These are phyloP conservation scores for Sebastes ruberrimus DNA, from an alignment of 2,797 vertebrate species.

Conservation along the genomic window DNA sequence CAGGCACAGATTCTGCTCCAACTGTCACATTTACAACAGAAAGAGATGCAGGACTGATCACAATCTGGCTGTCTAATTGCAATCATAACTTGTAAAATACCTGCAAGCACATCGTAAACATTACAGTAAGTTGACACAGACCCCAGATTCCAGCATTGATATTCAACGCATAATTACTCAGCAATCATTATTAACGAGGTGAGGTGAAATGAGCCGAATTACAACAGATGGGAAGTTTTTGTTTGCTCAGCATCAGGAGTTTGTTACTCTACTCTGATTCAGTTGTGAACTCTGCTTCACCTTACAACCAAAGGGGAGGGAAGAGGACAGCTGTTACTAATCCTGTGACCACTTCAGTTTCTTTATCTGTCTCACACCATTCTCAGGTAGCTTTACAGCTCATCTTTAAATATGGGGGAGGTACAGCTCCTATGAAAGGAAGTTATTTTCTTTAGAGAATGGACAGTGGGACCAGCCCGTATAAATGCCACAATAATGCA, in stretches of 20 bases:
- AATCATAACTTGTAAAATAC: background rate
- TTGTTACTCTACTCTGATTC: conserved; percentile 28
- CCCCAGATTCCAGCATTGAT: background rate
- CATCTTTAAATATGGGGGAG: background rate
- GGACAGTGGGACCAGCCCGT: background rate
- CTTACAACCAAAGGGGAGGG: background rate
- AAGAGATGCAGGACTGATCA: background rate
- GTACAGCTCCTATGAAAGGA: background rate
- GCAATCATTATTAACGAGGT: conserved; percentile 8
- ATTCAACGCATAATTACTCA: conserved; percentile 11
- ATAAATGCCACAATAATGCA: no score
- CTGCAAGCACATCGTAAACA: background rate
- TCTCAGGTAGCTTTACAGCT: conserved; percentile 4
- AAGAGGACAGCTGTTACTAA: conserved; percentile 22
- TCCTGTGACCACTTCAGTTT: background rate
- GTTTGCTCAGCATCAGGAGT: conserved; percentile 27
- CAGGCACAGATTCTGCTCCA: background rate
- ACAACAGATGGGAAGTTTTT: background rate
- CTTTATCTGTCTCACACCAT: conserved; percentile 11
- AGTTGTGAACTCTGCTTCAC: conserved; percentile 38
- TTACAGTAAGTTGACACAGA: background rate
- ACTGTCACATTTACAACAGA: background rate
- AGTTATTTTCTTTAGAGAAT: background rate
- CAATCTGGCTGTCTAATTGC: background rate
- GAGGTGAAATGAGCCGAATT: background rate